Conservation (phyloP, 2,888 invertebrate species). For the Schizaphis graminum region DNA sequence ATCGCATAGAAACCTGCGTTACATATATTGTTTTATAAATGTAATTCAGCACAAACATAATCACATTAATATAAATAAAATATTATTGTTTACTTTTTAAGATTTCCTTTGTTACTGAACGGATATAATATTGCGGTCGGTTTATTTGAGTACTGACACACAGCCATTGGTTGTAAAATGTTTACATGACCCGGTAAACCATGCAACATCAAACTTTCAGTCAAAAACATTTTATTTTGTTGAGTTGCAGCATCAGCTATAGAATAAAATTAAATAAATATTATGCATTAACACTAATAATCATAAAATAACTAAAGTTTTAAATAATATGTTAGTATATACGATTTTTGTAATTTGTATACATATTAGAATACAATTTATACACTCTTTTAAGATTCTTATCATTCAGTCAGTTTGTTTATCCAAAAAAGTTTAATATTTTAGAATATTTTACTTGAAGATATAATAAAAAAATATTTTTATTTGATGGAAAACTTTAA, state of each 20-base stretch:
- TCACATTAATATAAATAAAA: background rate
- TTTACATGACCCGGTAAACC: slow-evolving; percentile 79
- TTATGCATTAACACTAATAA: background rate
- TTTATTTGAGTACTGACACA: slow-evolving; percentile 75
- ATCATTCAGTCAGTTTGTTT: background rate
- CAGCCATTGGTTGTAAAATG: slow-evolving; percentile 80
- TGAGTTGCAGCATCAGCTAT: slow-evolving; percentile 69
- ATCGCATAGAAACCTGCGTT: slow-evolving; percentile 71
- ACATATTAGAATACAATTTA: background rate
- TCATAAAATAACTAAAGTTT: background rate
- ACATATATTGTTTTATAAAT: background rate
- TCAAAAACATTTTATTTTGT: slow-evolving; percentile 80
- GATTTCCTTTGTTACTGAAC: slow-evolving; percentile 79
- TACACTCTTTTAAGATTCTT: background rate
- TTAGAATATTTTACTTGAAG: slow-evolving; percentile 7
- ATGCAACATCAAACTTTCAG: slow-evolving; percentile 82
- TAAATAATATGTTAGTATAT: background rate
- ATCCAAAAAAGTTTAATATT: background rate
- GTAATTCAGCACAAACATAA: background rate
- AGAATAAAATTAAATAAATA: background rate
- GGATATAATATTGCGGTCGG: slow-evolving; percentile 81
- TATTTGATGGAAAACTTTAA: slow-evolving; percentile 5
- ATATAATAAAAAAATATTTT: slow-evolving; percentile 7
- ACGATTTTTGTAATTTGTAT: background rate
- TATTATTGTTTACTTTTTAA: slow-evolving; percentile 75